phyloP scores from a whole-genome alignment of 2,113 vertebrate species.

The Crotalus viridis region DNA sequence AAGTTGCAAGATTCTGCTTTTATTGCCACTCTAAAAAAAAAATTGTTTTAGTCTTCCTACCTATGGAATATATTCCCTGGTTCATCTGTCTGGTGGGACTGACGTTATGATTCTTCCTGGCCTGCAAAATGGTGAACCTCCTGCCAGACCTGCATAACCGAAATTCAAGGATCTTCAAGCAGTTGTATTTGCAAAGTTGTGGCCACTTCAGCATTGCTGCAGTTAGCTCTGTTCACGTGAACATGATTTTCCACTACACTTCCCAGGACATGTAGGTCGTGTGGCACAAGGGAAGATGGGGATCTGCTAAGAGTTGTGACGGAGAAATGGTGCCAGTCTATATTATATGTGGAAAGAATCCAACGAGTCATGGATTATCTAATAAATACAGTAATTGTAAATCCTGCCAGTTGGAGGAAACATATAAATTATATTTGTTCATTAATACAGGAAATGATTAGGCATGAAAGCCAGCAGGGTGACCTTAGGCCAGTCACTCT shows the following conservation, averaged over 20 bases:
- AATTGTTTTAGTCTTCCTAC: neutral
- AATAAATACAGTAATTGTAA: neutral
- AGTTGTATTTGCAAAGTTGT: neutral
- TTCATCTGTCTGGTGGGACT: neutral
- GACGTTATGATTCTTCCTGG: neutral
- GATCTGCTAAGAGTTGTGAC: neutral
- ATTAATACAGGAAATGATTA: neutral
- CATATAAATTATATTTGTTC: neutral
- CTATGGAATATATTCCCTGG: neutral
- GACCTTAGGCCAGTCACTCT: neutral
- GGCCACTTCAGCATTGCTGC: neutral
- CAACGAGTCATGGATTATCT: neutral
- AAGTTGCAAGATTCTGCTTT: neutral
- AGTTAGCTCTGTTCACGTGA: neutral
- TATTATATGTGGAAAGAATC: neutral
- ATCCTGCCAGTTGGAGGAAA: neutral
- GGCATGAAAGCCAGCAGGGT: neutral
- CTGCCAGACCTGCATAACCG: neutral
- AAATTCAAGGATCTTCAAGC: neutral
- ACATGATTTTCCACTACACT: neutral
- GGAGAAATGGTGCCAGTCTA: neutral
- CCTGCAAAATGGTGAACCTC: neutral
- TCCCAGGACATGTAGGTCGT: neutral
- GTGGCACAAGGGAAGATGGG: neutral
- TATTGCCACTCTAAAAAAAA: neutral